Percentiles rank a stretch among this genome's conserved stretches.
Conservation (phyloP, 2,888 invertebrate genomes). For the Eucera pruinosa region DNA sequence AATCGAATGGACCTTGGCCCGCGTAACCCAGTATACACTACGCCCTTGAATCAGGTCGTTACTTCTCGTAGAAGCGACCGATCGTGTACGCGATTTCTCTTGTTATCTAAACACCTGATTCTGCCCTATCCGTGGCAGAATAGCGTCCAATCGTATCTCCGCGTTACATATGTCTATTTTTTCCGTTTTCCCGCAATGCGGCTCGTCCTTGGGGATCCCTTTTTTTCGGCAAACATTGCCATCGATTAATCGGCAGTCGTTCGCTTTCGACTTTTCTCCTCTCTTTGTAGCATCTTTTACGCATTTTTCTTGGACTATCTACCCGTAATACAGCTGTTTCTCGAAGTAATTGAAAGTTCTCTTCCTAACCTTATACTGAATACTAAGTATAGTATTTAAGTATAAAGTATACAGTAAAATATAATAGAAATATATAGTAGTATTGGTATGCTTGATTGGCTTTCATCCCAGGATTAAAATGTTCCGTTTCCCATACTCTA, state of each 20-base stretch:
- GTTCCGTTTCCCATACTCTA: no score
- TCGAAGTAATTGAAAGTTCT: no score
- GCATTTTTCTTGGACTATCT: no score
- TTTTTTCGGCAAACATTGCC: neutral
- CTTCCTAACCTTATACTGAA: no score
- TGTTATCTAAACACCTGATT: constrained; percentile 5
- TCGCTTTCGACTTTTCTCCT: neutral
- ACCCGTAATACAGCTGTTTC: no score
- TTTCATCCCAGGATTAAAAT: no score
- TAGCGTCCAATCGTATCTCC: no score
- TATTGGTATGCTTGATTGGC: no score
- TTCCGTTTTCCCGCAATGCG: constrained; percentile 28
- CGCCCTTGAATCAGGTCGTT: constrained; percentile 63
- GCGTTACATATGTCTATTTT: constrained; percentile 11
- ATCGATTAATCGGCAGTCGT: constrained; percentile 3
- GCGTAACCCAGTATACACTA: constrained; percentile 59
- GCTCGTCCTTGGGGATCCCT: neutral
- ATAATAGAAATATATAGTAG: no score
- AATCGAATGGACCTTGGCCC: constrained; percentile 67
- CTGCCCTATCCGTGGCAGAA: neutral
- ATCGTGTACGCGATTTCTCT: constrained; percentile 28
- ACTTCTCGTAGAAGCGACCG: constrained; percentile 44
- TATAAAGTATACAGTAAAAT: no score
- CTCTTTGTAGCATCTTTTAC: neutral
- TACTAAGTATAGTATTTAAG: no score